These are phyloP conservation scores for Idaea dimidiata DNA, from an alignment of 2,888 invertebrate species.

Conservation along the genomic window DNA sequence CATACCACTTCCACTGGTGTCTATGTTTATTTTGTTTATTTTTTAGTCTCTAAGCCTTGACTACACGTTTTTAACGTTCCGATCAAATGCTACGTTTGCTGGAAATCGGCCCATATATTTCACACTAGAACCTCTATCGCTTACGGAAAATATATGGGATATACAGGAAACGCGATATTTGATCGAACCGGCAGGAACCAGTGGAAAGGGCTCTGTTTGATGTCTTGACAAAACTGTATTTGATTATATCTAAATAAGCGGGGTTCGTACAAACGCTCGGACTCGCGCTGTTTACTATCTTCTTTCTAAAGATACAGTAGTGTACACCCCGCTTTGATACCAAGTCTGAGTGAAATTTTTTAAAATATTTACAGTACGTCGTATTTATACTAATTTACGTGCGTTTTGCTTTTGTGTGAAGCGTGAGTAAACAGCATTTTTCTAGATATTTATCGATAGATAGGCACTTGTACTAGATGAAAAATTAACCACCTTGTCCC, in stretches of 20 bases:
- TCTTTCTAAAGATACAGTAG: neutral
- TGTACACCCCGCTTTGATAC: constrained; percentile 29
- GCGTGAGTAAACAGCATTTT: constrained; percentile 20
- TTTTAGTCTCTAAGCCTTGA: neutral
- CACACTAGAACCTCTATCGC: too few relatives aligned
- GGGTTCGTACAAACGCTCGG: constrained; percentile 11
- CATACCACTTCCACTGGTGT: neutral
- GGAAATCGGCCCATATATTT: too few relatives aligned
- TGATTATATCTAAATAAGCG: constrained; percentile 5
- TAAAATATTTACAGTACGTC: constrained; percentile 44
- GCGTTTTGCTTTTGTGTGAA: constrained; percentile 29
- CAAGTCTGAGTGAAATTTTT: constrained; percentile 56
- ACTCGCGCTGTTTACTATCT: constrained; percentile 15
- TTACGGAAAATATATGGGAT: too few relatives aligned
- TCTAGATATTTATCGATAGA: constrained; percentile 37
- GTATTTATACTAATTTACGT: constrained; percentile 40
- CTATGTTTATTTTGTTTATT: neutral
- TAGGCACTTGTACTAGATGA: constrained; percentile 59
- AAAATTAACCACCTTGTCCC: constrained; percentile 54
- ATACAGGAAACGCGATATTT: too few relatives aligned
- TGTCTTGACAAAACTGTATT: constrained; percentile 65
- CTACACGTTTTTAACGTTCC: too few relatives aligned
- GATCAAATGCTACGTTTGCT: too few relatives aligned
- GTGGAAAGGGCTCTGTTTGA: constrained; percentile 6
- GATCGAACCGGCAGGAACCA: too few relatives aligned